Conservation (phyloP, 2,888 invertebrate species). For the Heliothis peltigera region DNA sequence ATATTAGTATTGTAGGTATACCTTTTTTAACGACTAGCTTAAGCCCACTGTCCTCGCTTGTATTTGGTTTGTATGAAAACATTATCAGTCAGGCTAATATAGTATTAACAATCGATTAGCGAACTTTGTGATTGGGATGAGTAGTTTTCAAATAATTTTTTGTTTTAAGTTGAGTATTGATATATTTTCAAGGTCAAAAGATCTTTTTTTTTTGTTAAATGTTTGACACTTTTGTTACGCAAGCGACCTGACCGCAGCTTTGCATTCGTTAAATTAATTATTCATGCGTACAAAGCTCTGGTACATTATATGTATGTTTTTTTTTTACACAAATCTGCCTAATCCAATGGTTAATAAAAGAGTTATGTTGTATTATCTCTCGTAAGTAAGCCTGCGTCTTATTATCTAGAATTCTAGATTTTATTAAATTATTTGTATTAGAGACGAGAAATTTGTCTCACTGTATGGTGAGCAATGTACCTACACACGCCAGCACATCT, state of each 20-base stretch:
- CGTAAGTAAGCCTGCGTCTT: not conserved
- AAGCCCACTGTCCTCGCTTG: not conserved
- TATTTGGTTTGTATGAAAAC: too few relatives aligned
- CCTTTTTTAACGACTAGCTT: not conserved
- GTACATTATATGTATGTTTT: constrained; percentile 12
- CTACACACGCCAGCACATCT: too few relatives aligned
- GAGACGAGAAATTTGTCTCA: constrained; percentile 14
- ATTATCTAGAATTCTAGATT: not conserved
- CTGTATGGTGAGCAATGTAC: too few relatives aligned
- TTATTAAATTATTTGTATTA: too few relatives aligned
- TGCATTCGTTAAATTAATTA: constrained; percentile 30
- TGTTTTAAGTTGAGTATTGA: not conserved
- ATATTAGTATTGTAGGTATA: constrained; percentile 15
- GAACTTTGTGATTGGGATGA: too few relatives aligned
- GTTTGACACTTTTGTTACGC: constrained; percentile 25
- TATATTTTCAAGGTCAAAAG: not conserved
- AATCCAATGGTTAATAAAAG: not conserved
- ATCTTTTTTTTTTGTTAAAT: constrained; percentile 4
- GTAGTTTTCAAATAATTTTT: not conserved
- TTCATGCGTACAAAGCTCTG: constrained; percentile 31
- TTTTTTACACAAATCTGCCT: not conserved
- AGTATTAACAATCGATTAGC: too few relatives aligned
- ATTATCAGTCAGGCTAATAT: too few relatives aligned
- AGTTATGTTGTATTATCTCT: not conserved
- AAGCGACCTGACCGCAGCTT: constrained; percentile 10